Evolutionary conservation across 2,113 vertebrate genomes (phyloP), one percentile per base, ranked within the genome.

Genomic region (Colaptes auratus): DNA sequence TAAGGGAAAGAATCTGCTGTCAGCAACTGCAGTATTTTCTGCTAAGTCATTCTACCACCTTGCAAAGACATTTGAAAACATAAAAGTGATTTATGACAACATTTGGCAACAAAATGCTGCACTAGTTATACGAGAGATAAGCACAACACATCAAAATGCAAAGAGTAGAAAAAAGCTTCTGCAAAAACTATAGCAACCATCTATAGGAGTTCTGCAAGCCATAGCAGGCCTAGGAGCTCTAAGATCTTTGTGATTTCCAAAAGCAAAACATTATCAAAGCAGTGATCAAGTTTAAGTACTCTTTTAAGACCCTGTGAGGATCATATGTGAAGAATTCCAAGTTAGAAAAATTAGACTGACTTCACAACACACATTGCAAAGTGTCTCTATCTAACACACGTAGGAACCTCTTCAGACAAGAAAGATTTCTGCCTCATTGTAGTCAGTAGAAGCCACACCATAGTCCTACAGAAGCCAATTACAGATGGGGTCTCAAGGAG

Each of bases 31-130:
- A 72, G 12, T 63, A 72, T 80, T 96, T 95, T 95, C 53, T 95
- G 93, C 93, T 53, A 92, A 96, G 95, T 95, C 92, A 90, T 94
- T 94, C 77, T 70, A 93, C 66, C 88, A 95, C 88, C 90, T 96
- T 96, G 83, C 63, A 93, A 93, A 92, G 93, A 69, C 73, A 69
- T 72, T 61, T 84, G 33, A 92, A 95, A 94, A 86, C 77, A 94
- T 94, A 84, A 60, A 95, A 94, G 42, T 92, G 80, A 96, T 95
- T 95, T 95, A 92, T 59, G 78, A 55, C 44, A 87, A 90, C 65
- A 74, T 75, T 84, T 83, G 84, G 81, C 50, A 90, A 90, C 76
- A 86, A 94, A 93, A 91, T 58, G 73, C 72, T 92, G 82, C 80
- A 85, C 35, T 31, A 73, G 79, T 91, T 90, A 36, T 56, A 80